Evolutionary conservation across 2,888 invertebrate species (phyloP).

Genomic region (Himalopsyche tibetana): DNA sequence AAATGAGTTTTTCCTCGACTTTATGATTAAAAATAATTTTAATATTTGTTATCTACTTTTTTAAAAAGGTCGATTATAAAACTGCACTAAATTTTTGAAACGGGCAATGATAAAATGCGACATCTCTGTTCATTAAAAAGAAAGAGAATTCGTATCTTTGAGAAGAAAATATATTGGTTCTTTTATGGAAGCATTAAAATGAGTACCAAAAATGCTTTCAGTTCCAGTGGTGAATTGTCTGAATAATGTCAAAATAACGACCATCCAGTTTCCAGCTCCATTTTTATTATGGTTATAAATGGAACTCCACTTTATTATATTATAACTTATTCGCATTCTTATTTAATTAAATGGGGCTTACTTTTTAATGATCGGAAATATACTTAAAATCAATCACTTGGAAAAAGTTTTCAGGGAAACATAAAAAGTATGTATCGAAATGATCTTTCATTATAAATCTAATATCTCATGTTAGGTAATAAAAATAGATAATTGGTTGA

Average conservation of each 20-base stretch:
- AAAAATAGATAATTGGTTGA: too few relatives aligned
- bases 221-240: conserved; percentile 35
- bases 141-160: conserved; percentile 33
- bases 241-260: conserved; percentile 32
- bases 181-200: conserved; percentile 35
- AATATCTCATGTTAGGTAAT: too few relatives aligned
- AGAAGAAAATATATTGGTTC: conserved; percentile 18
- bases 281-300: conserved; percentile 24
- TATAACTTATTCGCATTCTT: not conserved
- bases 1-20: too few relatives aligned
- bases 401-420: not conserved
- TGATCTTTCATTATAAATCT: too few relatives aligned
- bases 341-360: conserved; percentile 17
- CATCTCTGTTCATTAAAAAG: conserved; percentile 31
- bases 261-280: conserved; percentile 13
- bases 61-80: conserved; percentile 21
- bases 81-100: conserved; percentile 23
- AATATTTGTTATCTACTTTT: not conserved
- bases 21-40: too few relatives aligned
- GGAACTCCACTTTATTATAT: not conserved
- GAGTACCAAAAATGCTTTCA: conserved; percentile 18
- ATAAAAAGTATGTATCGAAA: too few relatives aligned
- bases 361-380: conserved; percentile 6
- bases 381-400: conserved; percentile 1
- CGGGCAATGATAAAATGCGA: conserved; percentile 31